These are phyloP conservation scores for Schlechtendalia chinensis DNA, from an alignment of 1,140 invertebrate genomes.

Conservation along the genomic window DNA sequence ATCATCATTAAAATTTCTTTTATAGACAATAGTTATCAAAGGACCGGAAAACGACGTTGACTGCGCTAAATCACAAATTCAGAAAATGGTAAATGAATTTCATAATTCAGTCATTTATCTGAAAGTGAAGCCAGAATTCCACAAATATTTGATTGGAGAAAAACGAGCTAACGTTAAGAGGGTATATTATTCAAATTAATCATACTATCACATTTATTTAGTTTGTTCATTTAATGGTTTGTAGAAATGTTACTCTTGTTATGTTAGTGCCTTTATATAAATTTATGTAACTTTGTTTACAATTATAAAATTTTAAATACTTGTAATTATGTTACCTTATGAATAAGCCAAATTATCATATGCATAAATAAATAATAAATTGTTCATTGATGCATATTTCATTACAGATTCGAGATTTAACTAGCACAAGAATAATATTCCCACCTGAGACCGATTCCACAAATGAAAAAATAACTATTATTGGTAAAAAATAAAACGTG, in stretches of 20 bases:
- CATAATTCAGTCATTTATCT: constrained; percentile 64
- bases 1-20: background rate
- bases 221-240: too few species aligned
- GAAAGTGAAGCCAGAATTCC: constrained; percentile 86
- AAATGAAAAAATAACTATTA: constrained; percentile 83
- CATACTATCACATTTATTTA: background rate
- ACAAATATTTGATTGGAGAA: constrained; percentile 92
- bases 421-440: constrained; percentile 88
- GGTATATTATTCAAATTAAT: constrained; percentile 56
- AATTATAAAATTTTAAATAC: too few species aligned
- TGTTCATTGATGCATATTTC: too few species aligned
- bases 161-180: constrained; percentile 91
- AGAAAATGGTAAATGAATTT: constrained; percentile 39
- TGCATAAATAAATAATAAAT: too few species aligned
- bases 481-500: constrained; percentile 71
- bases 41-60: constrained; percentile 45
- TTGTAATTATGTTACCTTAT: too few species aligned
- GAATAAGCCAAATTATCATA: too few species aligned
- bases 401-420: constrained; percentile 76
- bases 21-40: constrained; percentile 49
- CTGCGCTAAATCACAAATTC: constrained; percentile 30
- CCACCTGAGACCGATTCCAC: constrained; percentile 84
- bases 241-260: too few species aligned
- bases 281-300: too few species aligned
- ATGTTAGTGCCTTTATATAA: too few species aligned